These are phyloP conservation scores for Xenopus laevis DNA, from an alignment of 2,113 vertebrate genomes.

Conservation along the genomic window DNA sequence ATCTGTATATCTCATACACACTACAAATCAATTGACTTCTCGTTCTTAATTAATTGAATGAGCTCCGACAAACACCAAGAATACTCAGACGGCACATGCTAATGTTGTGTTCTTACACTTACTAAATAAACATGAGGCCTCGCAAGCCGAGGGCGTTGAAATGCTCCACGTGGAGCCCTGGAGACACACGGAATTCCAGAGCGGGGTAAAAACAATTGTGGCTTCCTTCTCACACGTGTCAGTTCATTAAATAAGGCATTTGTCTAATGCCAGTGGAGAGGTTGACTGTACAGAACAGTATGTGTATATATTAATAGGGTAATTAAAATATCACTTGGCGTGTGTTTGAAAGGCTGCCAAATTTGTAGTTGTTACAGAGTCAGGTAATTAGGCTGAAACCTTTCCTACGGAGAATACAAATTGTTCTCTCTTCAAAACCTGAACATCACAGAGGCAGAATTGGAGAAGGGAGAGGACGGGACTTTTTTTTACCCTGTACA, in stretches of 20 bases:
- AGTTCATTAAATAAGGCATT: slow-evolving; percentile 29
- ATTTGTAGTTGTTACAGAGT: slow-evolving; percentile 47
- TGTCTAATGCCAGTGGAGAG: slow-evolving; percentile 40
- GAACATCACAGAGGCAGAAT: not conserved
- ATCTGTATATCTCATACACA: too few species aligned
- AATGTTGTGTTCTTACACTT: slow-evolving; percentile 4
- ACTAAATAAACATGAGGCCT: slow-evolving; percentile 23
- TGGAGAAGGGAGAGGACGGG: not conserved
- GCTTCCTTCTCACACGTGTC: slow-evolving; percentile 15
- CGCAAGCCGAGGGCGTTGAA: not conserved
- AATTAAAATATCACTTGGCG: slow-evolving; percentile 64
- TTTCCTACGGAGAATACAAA: slow-evolving; percentile 41
- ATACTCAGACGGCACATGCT: too few species aligned
- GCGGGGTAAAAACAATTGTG: not conserved
- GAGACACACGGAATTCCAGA: not conserved
- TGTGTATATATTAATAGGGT: slow-evolving; percentile 45
- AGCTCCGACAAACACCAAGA: too few species aligned
- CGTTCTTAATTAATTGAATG: too few species aligned
- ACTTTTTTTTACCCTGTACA: not conserved
- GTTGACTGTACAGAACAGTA: slow-evolving; percentile 45
- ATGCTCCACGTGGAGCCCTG: slow-evolving; percentile 5
- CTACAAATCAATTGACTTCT: too few species aligned
- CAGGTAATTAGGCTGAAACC: slow-evolving; percentile 38
- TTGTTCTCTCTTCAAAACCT: slow-evolving; percentile 15
- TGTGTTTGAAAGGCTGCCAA: slow-evolving; percentile 54